Evolutionary conservation across 2,113 vertebrate genomes (phyloP), one percentile per base, ranked within the genome.

Genomic region (Urocynchramus pylzowi): DNA sequence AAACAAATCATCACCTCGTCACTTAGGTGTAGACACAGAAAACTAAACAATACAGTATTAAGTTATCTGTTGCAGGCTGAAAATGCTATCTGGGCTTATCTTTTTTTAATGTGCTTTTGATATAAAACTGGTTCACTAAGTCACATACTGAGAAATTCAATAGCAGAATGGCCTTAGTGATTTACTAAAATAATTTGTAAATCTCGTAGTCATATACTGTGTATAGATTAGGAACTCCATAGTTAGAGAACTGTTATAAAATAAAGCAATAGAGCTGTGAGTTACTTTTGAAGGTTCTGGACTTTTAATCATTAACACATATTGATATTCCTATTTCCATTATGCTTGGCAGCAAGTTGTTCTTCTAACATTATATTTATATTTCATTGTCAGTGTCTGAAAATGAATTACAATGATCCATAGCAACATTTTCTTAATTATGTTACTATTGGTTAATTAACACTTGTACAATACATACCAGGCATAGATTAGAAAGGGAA

Each of bases 121-220:
- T 69, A 52, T 61, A 69, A 89, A 94, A 61, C 49, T 17, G 7
- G 60, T 93, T 95, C 68, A 84, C 64, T 59, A 54, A 93, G 87
- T 87, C 64, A 49, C 28, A 54, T 54, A 30, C 33, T 53, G 69
- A 82, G 91, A 96, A 95, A 95, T 90, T 83, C 83, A 92, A 68
- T 64, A 86, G 76, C 68, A 95, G 75, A 97, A 91, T 61, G 65
- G 42, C 53, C 26, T 94, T 70, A 89, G 86, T 93, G 86, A 91
- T 93, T 93, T 85, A 45, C 60, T 91, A 67, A 97, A 96, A 96
- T 96, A 42, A 11, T 61, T 87, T 84, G 80, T 92, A 96, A 94
- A 93, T 97, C 91, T 94, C 44, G 39, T 20, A 85, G 91, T 57
- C 53, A 28, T 35, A 30, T 75, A 41, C 47, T 68, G 31, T 35